Percentiles rank a stretch among this genome's conserved stretches.
Evolutionary conservation across 1,140 invertebrate genomes (phyloP).

Genomic region (Sinella curviseta): DNA sequence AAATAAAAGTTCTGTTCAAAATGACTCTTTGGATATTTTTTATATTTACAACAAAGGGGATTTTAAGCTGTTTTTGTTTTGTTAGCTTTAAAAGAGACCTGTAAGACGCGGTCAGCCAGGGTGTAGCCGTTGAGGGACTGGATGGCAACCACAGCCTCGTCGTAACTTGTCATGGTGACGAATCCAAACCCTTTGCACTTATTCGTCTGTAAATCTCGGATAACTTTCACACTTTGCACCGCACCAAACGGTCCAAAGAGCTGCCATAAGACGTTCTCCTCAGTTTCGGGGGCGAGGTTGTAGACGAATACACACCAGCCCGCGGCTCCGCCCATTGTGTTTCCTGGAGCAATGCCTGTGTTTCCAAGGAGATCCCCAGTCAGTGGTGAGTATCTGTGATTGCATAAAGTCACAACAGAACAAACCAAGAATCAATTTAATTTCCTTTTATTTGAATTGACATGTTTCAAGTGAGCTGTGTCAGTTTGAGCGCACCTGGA

Average conservation of each 20-base stretch:
- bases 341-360: conserved; percentile 79
- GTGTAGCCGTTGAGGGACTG: conserved; percentile 97
- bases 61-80: conserved; percentile 84
- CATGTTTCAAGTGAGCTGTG: conserved; percentile 47
- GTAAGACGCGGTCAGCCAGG: conserved; percentile 92
- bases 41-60: conserved; percentile 22
- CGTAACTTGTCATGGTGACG: conserved; percentile 99
- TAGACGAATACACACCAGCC: conserved; percentile 99
- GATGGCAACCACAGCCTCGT: conserved; percentile 95
- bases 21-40: too few species aligned
- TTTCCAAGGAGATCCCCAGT: conserved; percentile 87
- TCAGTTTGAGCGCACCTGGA: conserved; percentile 60
- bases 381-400: conserved; percentile 92
- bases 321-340: conserved; percentile 76
- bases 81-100: conserved; percentile 97
- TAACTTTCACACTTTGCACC: conserved; percentile 96
- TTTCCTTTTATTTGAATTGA: too few species aligned
- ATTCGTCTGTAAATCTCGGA: conserved; percentile 94
- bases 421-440: conserved; percentile 38
- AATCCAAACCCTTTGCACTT: conserved; percentile 99
- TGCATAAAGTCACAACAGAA: conserved; percentile 53
- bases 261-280: conserved; percentile 98
- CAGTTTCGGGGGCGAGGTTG: conserved; percentile 96
- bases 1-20: too few species aligned
- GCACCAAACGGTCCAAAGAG: conserved; percentile 98